Conservation (phyloP, 2,797 vertebrate genomes). For the Cyclura pinguis region DNA sequence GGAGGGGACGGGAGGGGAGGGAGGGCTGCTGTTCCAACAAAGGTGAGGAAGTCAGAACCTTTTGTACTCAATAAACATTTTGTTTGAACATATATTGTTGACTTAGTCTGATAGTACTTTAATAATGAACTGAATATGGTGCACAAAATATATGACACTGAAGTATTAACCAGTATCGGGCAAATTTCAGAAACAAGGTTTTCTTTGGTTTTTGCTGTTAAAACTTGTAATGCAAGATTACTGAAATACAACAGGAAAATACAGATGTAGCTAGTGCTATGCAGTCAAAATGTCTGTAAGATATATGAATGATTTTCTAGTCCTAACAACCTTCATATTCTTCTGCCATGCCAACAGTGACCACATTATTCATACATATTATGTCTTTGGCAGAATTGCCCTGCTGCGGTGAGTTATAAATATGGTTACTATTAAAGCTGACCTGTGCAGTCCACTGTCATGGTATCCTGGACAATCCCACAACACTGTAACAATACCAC, state of each 20-base stretch:
- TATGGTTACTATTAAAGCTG: background rate
- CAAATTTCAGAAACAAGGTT: background rate
- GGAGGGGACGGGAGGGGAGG: background rate
- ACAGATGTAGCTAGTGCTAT: background rate
- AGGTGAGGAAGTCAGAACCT: slow-evolving; percentile 43
- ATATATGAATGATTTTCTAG: background rate
- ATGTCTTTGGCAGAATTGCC: background rate
- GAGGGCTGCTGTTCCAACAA: background rate
- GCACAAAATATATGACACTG: background rate
- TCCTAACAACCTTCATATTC: background rate
- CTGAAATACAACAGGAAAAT: background rate
- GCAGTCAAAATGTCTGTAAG: background rate
- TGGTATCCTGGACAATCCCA: background rate
- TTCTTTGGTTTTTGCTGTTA: background rate
- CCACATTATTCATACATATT: background rate
- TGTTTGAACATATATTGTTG: slow-evolving; percentile 33
- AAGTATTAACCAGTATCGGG: background rate
- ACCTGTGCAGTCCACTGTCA: background rate
- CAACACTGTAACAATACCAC: background rate
- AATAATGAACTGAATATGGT: background rate
- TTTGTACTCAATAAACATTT: slow-evolving; percentile 43
- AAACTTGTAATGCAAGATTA: background rate
- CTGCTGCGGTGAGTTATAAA: background rate
- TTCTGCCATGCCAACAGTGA: background rate
- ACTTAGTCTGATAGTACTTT: background rate